Conservation (phyloP, 2,113 vertebrate species). For the Erythrocebus patas region DNA sequence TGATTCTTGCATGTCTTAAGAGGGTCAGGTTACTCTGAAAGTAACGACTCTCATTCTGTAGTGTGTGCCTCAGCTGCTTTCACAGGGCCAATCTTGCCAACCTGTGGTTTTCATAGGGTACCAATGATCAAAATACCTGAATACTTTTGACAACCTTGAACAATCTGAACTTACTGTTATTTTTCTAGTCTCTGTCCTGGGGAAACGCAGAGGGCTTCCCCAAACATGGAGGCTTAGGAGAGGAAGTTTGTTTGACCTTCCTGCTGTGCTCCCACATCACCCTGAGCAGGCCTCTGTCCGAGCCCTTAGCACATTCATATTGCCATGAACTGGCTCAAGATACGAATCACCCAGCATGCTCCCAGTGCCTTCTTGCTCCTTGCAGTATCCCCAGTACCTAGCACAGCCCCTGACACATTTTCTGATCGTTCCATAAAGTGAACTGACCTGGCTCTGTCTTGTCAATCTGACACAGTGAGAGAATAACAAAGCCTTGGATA, state of each 20-base stretch:
- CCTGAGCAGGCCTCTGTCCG: background rate
- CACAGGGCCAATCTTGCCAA: background rate
- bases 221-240: background rate
- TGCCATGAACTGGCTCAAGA: background rate
- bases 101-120: background rate
- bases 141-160: background rate
- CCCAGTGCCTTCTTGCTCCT: background rate
- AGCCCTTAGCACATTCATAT: background rate
- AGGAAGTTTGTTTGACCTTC: background rate
- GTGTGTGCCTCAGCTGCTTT: fast-evolving
- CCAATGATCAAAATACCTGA: background rate
- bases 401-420: background rate
- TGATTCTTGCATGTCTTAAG: background rate
- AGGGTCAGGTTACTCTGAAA: background rate
- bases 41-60: background rate
- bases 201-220: background rate
- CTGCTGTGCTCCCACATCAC: background rate
- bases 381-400: background rate
- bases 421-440: background rate
- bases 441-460: background rate
- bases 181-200: background rate
- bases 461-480: background rate
- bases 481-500: background rate
- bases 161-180: background rate
- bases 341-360: background rate